Percentiles rank a stretch among this genome's conserved stretches.
These are phyloP conservation scores for Leptopilina myrica DNA, from an alignment of 2,888 invertebrate genomes.

Conservation along the genomic window DNA sequence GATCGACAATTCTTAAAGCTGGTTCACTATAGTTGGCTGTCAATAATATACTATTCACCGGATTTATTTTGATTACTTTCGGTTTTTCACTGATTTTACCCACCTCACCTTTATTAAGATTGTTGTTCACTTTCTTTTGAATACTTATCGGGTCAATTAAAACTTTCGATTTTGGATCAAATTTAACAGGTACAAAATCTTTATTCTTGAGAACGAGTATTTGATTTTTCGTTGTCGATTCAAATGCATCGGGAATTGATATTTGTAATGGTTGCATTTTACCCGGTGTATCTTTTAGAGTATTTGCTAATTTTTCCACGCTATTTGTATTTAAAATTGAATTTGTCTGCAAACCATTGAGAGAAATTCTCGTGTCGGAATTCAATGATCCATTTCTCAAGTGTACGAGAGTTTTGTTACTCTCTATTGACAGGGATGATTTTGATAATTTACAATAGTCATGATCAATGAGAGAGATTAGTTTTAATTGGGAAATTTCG, in stretches of 20 bases:
- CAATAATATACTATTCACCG: conserved; percentile 11
- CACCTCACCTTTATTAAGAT: background rate
- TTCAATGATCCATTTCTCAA: conserved; percentile 43
- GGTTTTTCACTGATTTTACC: conserved; percentile 23
- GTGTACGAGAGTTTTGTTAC: conserved; percentile 53
- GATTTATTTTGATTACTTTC: conserved; percentile 26
- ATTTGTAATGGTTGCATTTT: conserved; percentile 66
- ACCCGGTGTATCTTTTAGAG: conserved; percentile 45
- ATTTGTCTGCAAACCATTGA: conserved; percentile 37
- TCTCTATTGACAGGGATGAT: conserved; percentile 44
- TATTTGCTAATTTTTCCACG: conserved; percentile 48
- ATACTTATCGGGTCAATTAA: conserved; percentile 11
- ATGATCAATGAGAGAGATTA: background rate
- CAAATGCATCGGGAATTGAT: conserved; percentile 64
- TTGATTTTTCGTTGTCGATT: conserved; percentile 59
- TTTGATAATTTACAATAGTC: conserved; percentile 28
- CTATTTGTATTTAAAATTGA: conserved; percentile 41
- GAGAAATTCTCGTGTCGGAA: background rate
- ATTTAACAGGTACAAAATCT: conserved; percentile 61
- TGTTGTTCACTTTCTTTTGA: background rate
- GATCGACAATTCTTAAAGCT: conserved; percentile 20
- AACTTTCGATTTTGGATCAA: conserved; percentile 40
- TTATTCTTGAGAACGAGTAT: conserved; percentile 66
- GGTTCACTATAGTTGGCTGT: conserved; percentile 27
- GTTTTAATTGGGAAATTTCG: background rate